phyloP scores from a whole-genome alignment of 2,113 vertebrate genomes.

The Ivindomyrus marchei region DNA sequence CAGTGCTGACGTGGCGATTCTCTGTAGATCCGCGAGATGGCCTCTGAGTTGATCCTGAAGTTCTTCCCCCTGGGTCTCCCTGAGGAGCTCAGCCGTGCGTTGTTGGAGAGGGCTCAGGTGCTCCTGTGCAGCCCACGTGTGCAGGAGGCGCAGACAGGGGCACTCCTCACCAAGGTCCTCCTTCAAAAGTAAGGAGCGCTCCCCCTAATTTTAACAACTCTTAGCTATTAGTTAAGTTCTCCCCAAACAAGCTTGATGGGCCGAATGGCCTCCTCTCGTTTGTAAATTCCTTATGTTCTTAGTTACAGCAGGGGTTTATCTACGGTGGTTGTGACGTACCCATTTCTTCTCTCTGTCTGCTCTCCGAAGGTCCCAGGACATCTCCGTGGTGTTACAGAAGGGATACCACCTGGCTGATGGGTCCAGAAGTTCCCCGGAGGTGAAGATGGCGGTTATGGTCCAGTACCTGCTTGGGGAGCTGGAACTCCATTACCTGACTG shows the following conservation, averaged over 20 bases:
- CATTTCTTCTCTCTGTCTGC: not conserved
- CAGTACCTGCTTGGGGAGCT: conserved; percentile 59
- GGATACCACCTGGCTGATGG: not conserved
- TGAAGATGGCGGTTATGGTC: conserved; percentile 42
- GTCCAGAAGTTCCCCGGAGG: not conserved
- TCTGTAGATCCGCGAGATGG: conserved; percentile 74
- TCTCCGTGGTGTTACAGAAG: conserved; percentile 31
- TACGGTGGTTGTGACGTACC: not conserved
- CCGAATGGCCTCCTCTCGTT: too few relatives aligned
- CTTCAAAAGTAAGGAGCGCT: conserved; percentile 65
- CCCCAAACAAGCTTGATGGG: too few relatives aligned
- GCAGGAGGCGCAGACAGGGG: conserved; percentile 76
- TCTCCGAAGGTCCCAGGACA: conserved; percentile 48
- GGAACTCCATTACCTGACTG: conserved; percentile 60
- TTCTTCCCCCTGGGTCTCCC: conserved; percentile 64
- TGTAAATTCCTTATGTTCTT: too few relatives aligned
- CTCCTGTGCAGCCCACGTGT: conserved; percentile 71
- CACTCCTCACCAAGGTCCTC: conserved; percentile 68
- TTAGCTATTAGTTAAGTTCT: too few relatives aligned
- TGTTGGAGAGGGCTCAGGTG: conserved; percentile 54
- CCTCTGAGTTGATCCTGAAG: conserved; percentile 61
- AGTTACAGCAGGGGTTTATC: not conserved
- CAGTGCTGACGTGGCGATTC: not conserved
- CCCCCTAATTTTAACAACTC: too few relatives aligned
- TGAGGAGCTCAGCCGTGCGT: conserved; percentile 37